Evolutionary conservation across 2,888 invertebrate genomes (phyloP).

Genomic region (Temnothorax ravouxi): DNA sequence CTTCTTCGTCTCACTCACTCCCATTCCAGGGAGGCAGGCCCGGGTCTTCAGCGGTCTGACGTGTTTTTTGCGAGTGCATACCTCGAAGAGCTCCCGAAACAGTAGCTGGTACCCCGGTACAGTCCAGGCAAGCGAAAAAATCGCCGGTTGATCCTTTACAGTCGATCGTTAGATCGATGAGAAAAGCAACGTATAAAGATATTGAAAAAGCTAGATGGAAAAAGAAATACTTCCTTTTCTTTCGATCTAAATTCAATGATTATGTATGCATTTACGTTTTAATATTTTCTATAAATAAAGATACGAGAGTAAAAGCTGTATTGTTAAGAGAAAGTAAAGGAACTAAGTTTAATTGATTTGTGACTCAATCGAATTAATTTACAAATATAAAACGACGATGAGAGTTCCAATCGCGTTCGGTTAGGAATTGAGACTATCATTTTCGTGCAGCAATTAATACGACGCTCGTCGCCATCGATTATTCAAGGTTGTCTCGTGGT

Average conservation of each 20-base stretch:
- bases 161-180: conserved; percentile 53
- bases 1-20: conserved; percentile 60
- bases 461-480: not conserved
- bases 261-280: not conserved
- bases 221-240: not conserved
- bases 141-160: conserved; percentile 53
- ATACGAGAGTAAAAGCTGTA: not conserved
- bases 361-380: not conserved
- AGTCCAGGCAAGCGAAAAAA: conserved; percentile 84
- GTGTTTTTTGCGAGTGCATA: conserved; percentile 86
- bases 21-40: conserved; percentile 62
- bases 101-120: conserved; percentile 85
- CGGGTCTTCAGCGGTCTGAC: conserved; percentile 85
- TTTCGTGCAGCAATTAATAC: conserved; percentile 5
- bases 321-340: not conserved
- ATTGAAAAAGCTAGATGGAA: not conserved
- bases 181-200: not conserved
- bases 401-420: not conserved
- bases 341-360: not conserved
- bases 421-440: not conserved
- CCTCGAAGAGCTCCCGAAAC: conserved; percentile 86
- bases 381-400: not conserved
- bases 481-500: conserved; percentile 9
- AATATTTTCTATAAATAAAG: not conserved
- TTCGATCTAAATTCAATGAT: not conserved